These are phyloP conservation scores for Bubo scandiacus DNA, from an alignment of 2,113 vertebrate species.

Conservation along the genomic window DNA sequence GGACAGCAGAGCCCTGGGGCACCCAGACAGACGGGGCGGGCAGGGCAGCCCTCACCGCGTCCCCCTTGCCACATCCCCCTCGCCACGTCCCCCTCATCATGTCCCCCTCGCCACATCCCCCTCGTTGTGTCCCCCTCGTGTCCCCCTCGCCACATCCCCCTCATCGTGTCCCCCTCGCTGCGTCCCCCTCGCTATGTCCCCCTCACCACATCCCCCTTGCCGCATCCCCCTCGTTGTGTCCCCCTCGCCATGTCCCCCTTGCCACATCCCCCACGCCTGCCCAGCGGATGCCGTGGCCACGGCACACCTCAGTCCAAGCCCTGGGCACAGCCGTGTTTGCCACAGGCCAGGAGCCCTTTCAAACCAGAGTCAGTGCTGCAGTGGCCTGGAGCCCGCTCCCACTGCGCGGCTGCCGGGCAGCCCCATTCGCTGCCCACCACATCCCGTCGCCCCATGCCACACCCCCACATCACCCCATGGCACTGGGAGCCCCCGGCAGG, in stretches of 20 bases:
- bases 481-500: background rate
- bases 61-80: too few relatives aligned
- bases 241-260: too few relatives aligned
- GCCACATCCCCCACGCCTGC: background rate
- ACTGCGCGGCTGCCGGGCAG: rapidly evolving
- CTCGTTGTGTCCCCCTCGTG: too few relatives aligned
- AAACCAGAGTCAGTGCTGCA: background rate
- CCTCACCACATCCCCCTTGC: too few relatives aligned
- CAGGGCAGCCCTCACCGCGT: background rate
- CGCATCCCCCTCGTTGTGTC: too few relatives aligned
- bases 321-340: background rate
- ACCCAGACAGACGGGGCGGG: rapidly evolving
- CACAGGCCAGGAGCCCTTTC: background rate
- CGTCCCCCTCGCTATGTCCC: too few relatives aligned
- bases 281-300: rapidly evolving
- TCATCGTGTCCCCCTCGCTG: too few relatives aligned
- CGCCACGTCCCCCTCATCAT: too few relatives aligned
- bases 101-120: too few relatives aligned
- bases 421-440: rapidly evolving
- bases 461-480: background rate
- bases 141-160: too few relatives aligned
- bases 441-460: too few relatives aligned
- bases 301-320: background rate
- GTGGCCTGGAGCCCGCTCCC: background rate
- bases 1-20: background rate